Percentiles rank a stretch among this genome's conserved stretches.
phyloP scores from a whole-genome alignment of 2,888 invertebrate genomes.

The Resseliella maxima region DNA sequence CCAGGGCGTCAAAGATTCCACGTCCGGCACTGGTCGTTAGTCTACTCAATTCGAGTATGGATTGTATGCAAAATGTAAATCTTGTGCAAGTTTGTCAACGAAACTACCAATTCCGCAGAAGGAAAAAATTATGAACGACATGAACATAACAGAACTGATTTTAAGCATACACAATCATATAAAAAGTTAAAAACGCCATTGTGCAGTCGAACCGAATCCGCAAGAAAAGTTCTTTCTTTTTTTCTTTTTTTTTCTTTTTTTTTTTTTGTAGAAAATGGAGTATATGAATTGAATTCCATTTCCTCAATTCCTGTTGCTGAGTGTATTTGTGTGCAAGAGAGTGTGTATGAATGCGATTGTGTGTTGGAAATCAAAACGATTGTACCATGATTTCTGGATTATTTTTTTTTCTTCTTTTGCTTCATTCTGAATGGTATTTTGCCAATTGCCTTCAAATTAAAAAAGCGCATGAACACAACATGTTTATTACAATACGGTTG shows the following conservation, averaged over 20 bases:
- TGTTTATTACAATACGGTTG: background rate
- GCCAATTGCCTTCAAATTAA: slow-evolving; percentile 45
- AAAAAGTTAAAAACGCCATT: slow-evolving; percentile 38
- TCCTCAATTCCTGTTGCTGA: background rate
- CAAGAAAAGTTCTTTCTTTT: too few species aligned
- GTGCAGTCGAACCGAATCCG: background rate
- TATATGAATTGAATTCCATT: slow-evolving; percentile 20
- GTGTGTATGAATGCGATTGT: background rate
- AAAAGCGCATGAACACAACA: slow-evolving; percentile 30
- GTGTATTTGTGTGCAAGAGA: background rate
- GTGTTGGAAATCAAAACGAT: background rate
- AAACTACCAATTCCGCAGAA: slow-evolving; percentile 16
- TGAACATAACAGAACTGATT: background rate
- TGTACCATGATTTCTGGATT: too few species aligned
- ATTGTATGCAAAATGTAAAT: slow-evolving; percentile 14
- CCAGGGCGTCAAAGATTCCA: too few species aligned
- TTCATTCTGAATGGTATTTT: background rate
- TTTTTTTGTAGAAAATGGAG: too few species aligned
- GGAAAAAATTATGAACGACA: background rate
- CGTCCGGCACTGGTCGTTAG: background rate
- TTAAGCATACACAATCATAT: background rate
- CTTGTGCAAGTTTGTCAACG: slow-evolving; percentile 10
- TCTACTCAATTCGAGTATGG: slow-evolving; percentile 3
- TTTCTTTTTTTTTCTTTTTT: too few species aligned
- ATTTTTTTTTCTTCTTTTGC: too few species aligned